Base-by-base conservation (phyloP, 2,888 invertebrate genomes). In the Drosophila mimetica region DNA sequence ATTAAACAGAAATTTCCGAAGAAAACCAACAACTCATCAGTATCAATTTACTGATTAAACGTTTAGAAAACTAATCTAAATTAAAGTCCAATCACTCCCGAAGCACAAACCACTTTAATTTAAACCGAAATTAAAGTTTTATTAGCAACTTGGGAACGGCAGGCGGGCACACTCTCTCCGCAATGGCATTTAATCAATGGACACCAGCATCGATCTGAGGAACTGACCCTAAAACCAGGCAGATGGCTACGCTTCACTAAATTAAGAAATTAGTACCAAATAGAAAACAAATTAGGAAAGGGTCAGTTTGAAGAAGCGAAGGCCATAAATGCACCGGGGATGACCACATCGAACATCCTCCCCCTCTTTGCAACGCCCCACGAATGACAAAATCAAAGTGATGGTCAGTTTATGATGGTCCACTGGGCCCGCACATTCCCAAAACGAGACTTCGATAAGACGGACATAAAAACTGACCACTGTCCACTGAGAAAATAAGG, bases 241-340 rank as follows among this genome's bases (percentile, higher is more conserved):
- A 41, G 54, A 50, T 53, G 74, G 47, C 51, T 41, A 75, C 57
- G 42, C 84, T 59, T 57, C 67, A 60, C 52, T 47, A 81, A 86
- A 86, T 88, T 80, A 86, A 86, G 86, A 86, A 86, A 86, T 86
- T 86, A 86, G 89, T 81, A 74, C 69, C 82, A 81, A 88, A 88
- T 86, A 71, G 76, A 84, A 89, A 89, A 88, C 74, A 88, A 89
- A 86, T 89, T 89, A 88, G 75, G 89, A 83, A 80, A 78, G 85
- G 81, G 76, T 80, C 77, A 50, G 69, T 61, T 53, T 69, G 44
- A 14, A 42, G 53, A 30, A 51, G 28, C 34, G 13, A 58, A 28
- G 39, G 58, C 74, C 18, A 73, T 76, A 73, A 80, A 67, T 58
- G 64, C 72, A 76, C 65, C 41, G 11, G 47, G 63, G 54, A 44